Evolutionary conservation across 2,797 vertebrate genomes (phyloP).

Genomic region (Natrix natrix): DNA sequence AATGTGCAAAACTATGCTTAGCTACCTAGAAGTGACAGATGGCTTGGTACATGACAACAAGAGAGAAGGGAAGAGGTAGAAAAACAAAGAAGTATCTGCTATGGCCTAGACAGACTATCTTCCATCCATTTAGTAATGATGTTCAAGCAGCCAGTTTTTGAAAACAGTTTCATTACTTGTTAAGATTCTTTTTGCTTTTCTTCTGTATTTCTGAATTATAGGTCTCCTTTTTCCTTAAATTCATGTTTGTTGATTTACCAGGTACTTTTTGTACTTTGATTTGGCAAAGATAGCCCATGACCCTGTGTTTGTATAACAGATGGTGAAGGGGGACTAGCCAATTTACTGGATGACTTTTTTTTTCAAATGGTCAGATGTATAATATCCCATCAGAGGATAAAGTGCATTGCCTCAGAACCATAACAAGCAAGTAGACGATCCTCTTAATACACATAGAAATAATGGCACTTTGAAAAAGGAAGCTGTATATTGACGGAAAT

Average conservation of each 20-base stretch:
- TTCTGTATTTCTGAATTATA: neutral
- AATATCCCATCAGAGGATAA: neutral
- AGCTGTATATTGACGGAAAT: too few species aligned
- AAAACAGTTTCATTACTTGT: too few species aligned
- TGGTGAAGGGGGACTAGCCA: neutral
- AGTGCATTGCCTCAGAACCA: neutral
- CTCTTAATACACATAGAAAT: neutral
- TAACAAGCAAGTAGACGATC: neutral
- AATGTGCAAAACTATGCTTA: neutral
- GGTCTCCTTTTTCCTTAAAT: neutral
- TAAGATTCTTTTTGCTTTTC: neutral
- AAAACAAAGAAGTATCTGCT: neutral
- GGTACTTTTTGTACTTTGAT: neutral
- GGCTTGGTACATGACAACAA: neutral
- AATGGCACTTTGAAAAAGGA: neutral
- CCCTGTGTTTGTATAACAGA: neutral
- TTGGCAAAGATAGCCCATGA: neutral
- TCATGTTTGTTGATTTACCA: neutral
- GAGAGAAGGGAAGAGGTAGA: neutral
- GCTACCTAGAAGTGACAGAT: neutral
- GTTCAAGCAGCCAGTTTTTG: neutral
- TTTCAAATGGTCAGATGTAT: neutral
- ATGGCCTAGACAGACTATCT: neutral
- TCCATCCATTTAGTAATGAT: neutral
- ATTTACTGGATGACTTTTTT: neutral